Conservation (phyloP, 2,888 invertebrate species). For the Gymnocheta viridis region DNA sequence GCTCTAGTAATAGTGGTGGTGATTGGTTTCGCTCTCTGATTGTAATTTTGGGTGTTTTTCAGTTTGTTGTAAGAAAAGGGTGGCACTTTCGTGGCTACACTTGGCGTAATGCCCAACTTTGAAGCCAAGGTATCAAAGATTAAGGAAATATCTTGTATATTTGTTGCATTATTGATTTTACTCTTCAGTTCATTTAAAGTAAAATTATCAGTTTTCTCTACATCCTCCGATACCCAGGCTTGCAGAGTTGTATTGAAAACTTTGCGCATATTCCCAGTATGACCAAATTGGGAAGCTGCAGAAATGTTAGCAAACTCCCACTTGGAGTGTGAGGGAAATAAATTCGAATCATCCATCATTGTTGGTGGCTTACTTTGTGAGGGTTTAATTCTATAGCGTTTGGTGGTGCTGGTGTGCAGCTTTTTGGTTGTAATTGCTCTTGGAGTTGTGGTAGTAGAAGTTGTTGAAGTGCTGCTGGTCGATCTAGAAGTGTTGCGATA, state of each 20-base stretch:
- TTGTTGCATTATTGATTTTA: constrained; percentile 81
- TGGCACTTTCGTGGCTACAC: constrained; percentile 79
- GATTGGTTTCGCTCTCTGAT: constrained; percentile 68
- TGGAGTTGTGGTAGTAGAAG: neutral
- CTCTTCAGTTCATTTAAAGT: constrained; percentile 78
- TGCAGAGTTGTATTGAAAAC: constrained; percentile 86
- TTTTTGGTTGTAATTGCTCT: constrained; percentile 53
- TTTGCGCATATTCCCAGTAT: constrained; percentile 82
- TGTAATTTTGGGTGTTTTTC: constrained; percentile 76
- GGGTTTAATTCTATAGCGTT: constrained; percentile 74
- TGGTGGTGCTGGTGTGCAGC: constrained; percentile 71
- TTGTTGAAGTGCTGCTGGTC: constrained; percentile 70
- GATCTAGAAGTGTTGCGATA: neutral
- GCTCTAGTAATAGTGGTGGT: constrained; percentile 70
- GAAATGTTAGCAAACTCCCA: constrained; percentile 85
- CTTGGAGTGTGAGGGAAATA: constrained; percentile 82
- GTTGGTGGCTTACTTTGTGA: constrained; percentile 74
- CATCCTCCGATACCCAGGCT: constrained; percentile 85
- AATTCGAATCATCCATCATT: constrained; percentile 79
- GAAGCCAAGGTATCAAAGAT: constrained; percentile 86
- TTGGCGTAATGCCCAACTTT: constrained; percentile 82
- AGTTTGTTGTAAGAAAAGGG: constrained; percentile 81
- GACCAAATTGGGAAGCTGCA: constrained; percentile 74
- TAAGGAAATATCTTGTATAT: constrained; percentile 85
- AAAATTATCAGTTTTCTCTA: constrained; percentile 74